A percentile compares a stretch with the other conserved stretches of the same genome.
Conservation (phyloP, 2,113 vertebrate genomes). For the Prochilodus magdalenae region DNA sequence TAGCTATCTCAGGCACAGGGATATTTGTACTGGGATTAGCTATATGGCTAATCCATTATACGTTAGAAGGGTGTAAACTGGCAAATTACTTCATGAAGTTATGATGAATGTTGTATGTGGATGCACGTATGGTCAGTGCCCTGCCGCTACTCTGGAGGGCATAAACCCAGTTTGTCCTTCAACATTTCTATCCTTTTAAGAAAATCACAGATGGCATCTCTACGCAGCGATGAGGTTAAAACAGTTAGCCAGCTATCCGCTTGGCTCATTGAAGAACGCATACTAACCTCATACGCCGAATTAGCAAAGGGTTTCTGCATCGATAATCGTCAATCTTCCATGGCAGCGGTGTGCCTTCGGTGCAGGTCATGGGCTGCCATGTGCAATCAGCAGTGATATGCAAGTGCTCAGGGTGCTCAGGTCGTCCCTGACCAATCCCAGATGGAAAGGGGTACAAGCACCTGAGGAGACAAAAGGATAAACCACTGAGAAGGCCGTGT, state of each 20-base stretch:
- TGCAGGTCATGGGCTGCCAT: constrained; percentile 76
- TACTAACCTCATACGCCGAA: constrained; percentile 66
- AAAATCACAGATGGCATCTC: constrained; percentile 53
- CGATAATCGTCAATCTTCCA: constrained; percentile 77
- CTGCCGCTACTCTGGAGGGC: constrained; percentile 2
- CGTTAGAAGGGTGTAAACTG: not conserved
- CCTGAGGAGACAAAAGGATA: constrained; percentile 45
- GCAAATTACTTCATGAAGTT: not conserved
- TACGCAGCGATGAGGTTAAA: constrained; percentile 58
- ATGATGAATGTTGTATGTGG: not conserved
- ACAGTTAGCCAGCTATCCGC: constrained; percentile 63
- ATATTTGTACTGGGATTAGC: not conserved
- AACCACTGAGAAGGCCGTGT: constrained; percentile 51
- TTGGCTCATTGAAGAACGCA: constrained; percentile 53
- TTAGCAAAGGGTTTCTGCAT: constrained; percentile 78
- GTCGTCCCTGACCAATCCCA: constrained; percentile 73
- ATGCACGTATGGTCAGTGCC: not conserved
- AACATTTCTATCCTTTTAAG: constrained; percentile 36
- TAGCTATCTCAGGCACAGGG: not conserved
- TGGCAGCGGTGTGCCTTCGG: constrained; percentile 71
- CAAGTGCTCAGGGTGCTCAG: constrained; percentile 61
- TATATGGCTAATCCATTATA: not conserved
- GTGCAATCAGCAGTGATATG: constrained; percentile 79
- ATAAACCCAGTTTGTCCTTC: constrained; percentile 25
- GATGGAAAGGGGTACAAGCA: constrained; percentile 69